Evolutionary conservation across 1,140 invertebrate species (phyloP).

Genomic region (Drosophila lowei): DNA sequence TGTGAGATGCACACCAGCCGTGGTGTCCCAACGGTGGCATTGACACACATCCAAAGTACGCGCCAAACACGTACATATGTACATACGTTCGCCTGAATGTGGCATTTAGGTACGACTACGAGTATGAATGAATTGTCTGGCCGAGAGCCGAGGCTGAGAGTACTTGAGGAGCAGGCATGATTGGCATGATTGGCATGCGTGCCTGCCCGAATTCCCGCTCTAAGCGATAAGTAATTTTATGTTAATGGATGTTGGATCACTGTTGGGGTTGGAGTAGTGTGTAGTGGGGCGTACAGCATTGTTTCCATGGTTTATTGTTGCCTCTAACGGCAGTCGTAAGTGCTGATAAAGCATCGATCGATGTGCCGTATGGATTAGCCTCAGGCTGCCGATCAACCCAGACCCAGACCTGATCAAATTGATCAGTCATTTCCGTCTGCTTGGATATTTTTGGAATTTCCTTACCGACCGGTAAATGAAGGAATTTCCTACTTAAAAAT

Average conservation of each 20-base stretch:
- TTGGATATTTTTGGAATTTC: too few species aligned
- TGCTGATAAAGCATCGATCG: slow-evolving; percentile 33
- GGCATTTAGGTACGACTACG: background rate
- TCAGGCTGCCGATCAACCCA: background rate
- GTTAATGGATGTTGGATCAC: slow-evolving; percentile 33
- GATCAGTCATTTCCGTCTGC: too few species aligned
- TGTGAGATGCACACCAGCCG: too few species aligned
- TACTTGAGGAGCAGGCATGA: too few species aligned
- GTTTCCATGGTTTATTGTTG: slow-evolving; percentile 23
- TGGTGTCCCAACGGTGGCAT: too few species aligned
- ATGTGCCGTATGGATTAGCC: slow-evolving; percentile 21
- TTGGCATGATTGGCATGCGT: slow-evolving; percentile 1
- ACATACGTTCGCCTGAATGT: too few species aligned
- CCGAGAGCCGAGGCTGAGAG: background rate
- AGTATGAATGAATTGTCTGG: slow-evolving; percentile 20
- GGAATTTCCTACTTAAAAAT: too few species aligned
- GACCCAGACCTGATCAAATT: background rate
- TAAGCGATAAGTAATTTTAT: background rate
- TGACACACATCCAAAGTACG: too few species aligned
- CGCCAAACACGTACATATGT: too few species aligned
- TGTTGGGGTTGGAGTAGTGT: too few species aligned
- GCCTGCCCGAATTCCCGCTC: too few species aligned
- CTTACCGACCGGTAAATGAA: too few species aligned
- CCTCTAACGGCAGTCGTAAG: slow-evolving; percentile 26
- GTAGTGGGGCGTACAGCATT: slow-evolving; percentile 2